phyloP scores from a whole-genome alignment of 2,797 vertebrate species.

The Rallus crepitans region DNA sequence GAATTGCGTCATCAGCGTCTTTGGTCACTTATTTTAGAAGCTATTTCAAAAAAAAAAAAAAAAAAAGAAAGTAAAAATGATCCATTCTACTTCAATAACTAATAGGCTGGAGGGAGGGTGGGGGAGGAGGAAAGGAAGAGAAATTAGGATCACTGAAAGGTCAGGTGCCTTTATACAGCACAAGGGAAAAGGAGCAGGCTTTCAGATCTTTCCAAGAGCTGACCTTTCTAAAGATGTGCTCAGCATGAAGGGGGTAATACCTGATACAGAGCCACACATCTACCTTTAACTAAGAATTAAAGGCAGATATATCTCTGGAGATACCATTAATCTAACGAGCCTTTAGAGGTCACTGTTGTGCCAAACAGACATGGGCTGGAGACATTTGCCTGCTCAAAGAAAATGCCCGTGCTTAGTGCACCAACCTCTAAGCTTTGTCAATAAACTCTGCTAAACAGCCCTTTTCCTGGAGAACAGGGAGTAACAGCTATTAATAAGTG shows the following conservation, averaged over 20 bases:
- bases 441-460: not conserved
- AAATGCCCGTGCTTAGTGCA: slow-evolving; percentile 5
- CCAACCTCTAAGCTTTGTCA: not conserved
- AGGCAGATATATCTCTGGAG: slow-evolving; percentile 59
- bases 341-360: slow-evolving; percentile 68
- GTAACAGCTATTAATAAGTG: not conserved
- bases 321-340: slow-evolving; percentile 69
- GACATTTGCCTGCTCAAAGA: slow-evolving; percentile 34
- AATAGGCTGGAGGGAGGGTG: not conserved
- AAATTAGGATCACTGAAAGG: slow-evolving; percentile 77
- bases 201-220: slow-evolving; percentile 68
- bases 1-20: not conserved
- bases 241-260: slow-evolving; percentile 64
- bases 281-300: slow-evolving; percentile 76
- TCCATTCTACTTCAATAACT: slow-evolving; percentile 57
- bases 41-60: not conserved
- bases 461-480: not conserved
- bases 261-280: slow-evolving; percentile 56
- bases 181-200: slow-evolving; percentile 56
- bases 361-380: slow-evolving; percentile 40
- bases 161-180: slow-evolving; percentile 72
- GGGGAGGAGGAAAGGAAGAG: slow-evolving; percentile 29
- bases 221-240: slow-evolving; percentile 79
- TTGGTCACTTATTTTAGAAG: not conserved
- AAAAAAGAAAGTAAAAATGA: not conserved